These are phyloP conservation scores for Enteromius fasciolatus DNA, from an alignment of 2,797 vertebrate genomes.

Conservation along the genomic window DNA sequence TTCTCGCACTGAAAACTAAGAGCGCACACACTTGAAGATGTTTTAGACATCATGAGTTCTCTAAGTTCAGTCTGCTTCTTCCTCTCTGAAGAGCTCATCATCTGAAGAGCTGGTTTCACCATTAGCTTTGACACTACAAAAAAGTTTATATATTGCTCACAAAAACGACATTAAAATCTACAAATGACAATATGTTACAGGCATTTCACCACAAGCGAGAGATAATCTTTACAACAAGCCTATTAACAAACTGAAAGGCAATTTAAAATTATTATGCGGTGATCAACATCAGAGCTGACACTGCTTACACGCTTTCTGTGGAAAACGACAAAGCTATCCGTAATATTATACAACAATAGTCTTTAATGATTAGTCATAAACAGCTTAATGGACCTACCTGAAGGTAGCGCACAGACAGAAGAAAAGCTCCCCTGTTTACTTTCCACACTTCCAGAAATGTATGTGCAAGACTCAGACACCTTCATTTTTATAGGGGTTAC, in stretches of 20 bases:
- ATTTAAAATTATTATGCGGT: background rate
- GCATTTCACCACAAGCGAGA: background rate
- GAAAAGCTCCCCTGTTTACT: conserved; percentile 65
- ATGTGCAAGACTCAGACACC: conserved; percentile 85
- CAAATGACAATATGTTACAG: background rate
- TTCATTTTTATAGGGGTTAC: conserved; percentile 78
- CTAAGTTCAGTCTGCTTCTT: conserved; percentile 51
- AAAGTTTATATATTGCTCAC: background rate
- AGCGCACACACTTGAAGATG: conserved; percentile 28
- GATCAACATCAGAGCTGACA: background rate
- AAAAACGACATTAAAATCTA: background rate
- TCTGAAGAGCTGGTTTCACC: conserved; percentile 79
- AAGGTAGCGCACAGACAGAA: conserved; percentile 59
- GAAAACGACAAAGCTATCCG: background rate
- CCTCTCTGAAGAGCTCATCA: conserved; percentile 72
- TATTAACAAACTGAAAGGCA: background rate
- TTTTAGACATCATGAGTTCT: conserved; percentile 59
- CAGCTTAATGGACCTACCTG: conserved; percentile 74
- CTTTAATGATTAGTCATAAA: conserved; percentile 11
- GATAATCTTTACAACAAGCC: background rate
- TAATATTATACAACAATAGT: background rate
- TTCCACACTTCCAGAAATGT: conserved; percentile 72
- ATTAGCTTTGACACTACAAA: conserved; percentile 64
- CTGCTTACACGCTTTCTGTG: background rate
- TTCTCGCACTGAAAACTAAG: conserved; percentile 33